phyloP scores from a whole-genome alignment of 2,888 invertebrate genomes.

The Melipona bicolor region DNA sequence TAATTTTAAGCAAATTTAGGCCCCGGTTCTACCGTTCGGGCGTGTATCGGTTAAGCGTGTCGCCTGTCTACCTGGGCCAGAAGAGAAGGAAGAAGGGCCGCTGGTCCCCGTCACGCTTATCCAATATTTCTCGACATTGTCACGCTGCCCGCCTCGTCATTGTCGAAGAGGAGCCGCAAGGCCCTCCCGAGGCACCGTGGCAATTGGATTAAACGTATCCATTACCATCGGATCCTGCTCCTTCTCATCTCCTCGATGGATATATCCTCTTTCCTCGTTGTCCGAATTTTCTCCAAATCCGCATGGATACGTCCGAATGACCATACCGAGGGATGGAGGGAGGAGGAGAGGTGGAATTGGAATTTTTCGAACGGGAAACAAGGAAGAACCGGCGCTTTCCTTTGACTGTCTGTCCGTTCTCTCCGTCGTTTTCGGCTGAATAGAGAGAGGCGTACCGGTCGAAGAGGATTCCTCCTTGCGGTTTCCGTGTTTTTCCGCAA shows the following conservation, averaged over 20 bases:
- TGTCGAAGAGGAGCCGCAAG: conserved; percentile 53
- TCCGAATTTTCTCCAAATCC: neutral
- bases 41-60: conserved; percentile 78
- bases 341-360: neutral
- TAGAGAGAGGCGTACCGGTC: no score
- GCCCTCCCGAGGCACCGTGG: conserved; percentile 41
- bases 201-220: conserved; percentile 84
- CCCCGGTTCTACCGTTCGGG: conserved; percentile 44
- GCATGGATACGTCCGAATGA: neutral
- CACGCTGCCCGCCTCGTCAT: conserved; percentile 58
- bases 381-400: neutral
- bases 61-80: conserved; percentile 71
- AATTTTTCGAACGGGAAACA: neutral
- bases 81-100: conserved; percentile 5
- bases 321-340: neutral
- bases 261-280: neutral
- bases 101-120: conserved; percentile 74
- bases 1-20: conserved; percentile 25
- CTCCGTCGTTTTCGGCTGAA: no score
- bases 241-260: neutral
- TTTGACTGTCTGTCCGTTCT: no score
- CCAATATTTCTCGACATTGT: conserved; percentile 78
- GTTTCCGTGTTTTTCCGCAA: no score
- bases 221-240: conserved; percentile 79
- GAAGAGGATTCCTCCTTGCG: no score